These are phyloP conservation scores for Psittacara wagleri DNA, from an alignment of 2,113 vertebrate genomes.

Conservation along the genomic window DNA sequence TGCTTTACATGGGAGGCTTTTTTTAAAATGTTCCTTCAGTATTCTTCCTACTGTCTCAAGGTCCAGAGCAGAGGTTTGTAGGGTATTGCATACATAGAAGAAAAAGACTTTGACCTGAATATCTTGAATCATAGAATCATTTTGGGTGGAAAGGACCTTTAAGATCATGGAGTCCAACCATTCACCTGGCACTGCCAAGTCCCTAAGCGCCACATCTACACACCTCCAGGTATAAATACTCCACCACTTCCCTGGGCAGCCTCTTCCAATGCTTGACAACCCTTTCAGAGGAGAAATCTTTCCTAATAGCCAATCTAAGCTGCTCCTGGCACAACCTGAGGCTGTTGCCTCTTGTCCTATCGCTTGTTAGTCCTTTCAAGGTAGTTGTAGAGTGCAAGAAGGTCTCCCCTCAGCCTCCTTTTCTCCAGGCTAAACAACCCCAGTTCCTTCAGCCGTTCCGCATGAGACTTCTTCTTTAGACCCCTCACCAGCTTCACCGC, in stretches of 20 bases:
- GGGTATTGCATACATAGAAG: background rate
- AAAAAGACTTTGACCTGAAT: background rate
- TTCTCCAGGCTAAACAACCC: background rate
- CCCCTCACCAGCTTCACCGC: accelerated
- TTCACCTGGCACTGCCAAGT: background rate
- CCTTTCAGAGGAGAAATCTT: background rate
- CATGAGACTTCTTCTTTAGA: background rate
- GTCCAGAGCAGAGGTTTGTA: background rate
- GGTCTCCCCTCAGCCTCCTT: background rate
- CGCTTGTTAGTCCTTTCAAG: background rate
- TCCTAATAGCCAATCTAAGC: background rate
- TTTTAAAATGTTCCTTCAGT: background rate
- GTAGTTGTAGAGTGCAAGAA: background rate
- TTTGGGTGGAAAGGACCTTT: background rate
- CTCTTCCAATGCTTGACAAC: background rate
- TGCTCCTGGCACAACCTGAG: background rate
- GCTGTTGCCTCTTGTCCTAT: background rate
- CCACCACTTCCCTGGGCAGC: background rate
- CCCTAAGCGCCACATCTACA: background rate
- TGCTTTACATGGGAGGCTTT: background rate
- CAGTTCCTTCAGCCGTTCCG: background rate
- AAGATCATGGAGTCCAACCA: background rate
- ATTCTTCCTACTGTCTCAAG: background rate
- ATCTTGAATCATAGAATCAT: background rate
- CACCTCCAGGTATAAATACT: too few species aligned